Evolutionary conservation across 2,113 vertebrate species (phyloP).

Genomic region (Scomber scombrus): DNA sequence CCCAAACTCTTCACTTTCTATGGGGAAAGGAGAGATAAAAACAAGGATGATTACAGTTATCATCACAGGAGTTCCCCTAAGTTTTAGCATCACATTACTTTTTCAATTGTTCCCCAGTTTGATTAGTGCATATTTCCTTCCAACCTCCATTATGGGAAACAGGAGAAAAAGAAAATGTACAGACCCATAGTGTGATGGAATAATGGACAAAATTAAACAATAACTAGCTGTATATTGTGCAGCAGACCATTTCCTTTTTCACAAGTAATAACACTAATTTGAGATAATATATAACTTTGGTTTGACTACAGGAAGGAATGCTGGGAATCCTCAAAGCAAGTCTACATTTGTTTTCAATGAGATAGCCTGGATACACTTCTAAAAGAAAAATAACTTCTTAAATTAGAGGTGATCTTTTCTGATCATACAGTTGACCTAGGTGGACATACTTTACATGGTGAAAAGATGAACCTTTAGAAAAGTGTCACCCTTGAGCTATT

Average conservation of each 20-base stretch:
- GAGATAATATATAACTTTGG: too few species aligned
- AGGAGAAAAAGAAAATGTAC: conserved; percentile 3
- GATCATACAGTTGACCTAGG: too few species aligned
- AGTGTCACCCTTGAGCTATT: conserved; percentile 8
- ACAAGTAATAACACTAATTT: too few species aligned
- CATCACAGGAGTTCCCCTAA: conserved; percentile 9
- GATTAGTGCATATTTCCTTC: background rate
- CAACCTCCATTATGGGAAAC: background rate
- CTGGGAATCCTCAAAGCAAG: too few species aligned
- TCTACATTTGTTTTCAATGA: too few species aligned
- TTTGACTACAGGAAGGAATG: too few species aligned
- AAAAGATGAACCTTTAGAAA: background rate
- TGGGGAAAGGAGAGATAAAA: conserved; percentile 40
- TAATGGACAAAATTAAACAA: too few species aligned
- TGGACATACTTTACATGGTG: too few species aligned
- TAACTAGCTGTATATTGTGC: background rate
- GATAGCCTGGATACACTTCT: too few species aligned
- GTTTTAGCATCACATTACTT: conserved; percentile 37
- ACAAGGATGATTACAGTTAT: conserved; percentile 26
- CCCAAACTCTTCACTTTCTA: conserved; percentile 94
- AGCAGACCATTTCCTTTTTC: background rate
- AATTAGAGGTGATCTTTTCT: too few species aligned
- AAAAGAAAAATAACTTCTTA: too few species aligned
- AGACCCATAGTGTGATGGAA: conserved; percentile 1
- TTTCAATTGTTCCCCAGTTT: conserved; percentile 19